A percentile compares a stretch with the other conserved stretches of the same genome.
phyloP scores from a whole-genome alignment of 2,888 invertebrate genomes.

The Brenthis ino region DNA sequence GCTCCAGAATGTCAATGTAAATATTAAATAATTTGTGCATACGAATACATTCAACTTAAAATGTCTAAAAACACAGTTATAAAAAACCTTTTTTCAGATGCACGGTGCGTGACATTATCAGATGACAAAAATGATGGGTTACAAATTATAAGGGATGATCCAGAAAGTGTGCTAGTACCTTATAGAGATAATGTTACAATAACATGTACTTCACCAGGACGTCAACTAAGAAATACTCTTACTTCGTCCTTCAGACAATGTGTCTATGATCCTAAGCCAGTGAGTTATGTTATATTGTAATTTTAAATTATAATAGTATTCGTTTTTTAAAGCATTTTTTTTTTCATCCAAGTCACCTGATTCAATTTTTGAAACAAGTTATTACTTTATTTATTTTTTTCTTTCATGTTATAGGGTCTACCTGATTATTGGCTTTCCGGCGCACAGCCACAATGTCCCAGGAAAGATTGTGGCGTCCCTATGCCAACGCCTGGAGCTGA shows the following conservation, averaged over 20 bases:
- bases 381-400: background rate
- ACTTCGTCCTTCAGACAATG: conserved; percentile 95
- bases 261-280: conserved; percentile 95
- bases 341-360: background rate
- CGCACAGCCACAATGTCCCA: conserved; percentile 91
- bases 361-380: background rate
- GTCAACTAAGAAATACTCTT: conserved; percentile 89
- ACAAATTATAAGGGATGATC: conserved; percentile 88
- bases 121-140: conserved; percentile 95
- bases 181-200: conserved; percentile 95
- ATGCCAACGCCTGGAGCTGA: conserved; percentile 96
- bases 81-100: conserved; percentile 83
- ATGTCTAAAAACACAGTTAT: background rate
- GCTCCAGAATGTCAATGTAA: conserved; percentile 96
- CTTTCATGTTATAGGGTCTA: conserved; percentile 82
- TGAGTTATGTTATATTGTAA: conserved; percentile 50
- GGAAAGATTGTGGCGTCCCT: conserved; percentile 95
- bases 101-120: conserved; percentile 93
- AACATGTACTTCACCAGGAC: conserved; percentile 89
- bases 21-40: conserved; percentile 50
- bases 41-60: background rate
- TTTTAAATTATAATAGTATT: too few relatives aligned
- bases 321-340: too few relatives aligned
- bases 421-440: conserved; percentile 97
- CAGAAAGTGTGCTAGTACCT: conserved; percentile 91